Evolutionary conservation across 2,888 invertebrate species (phyloP).

Genomic region (Sympetrum striolatum): DNA sequence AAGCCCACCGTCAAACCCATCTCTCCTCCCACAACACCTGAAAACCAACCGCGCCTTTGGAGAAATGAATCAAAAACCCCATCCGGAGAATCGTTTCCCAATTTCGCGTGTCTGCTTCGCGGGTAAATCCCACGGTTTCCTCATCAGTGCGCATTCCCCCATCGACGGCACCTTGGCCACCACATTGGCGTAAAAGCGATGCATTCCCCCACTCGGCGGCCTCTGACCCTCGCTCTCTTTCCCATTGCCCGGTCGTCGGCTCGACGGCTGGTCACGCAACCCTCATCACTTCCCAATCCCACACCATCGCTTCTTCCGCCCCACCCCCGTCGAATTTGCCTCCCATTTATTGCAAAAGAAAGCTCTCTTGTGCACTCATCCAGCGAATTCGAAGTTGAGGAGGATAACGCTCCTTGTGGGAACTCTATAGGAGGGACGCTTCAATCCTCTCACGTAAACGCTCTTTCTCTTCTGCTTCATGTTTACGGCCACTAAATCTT

Average conservation of each 20-base stretch:
- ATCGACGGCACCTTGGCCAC: neutral
- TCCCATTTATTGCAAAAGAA: neutral
- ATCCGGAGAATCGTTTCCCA: neutral
- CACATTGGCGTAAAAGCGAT: neutral
- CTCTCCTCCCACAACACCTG: too few relatives aligned
- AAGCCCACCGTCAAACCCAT: too few relatives aligned
- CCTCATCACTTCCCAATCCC: neutral
- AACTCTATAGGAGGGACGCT: neutral
- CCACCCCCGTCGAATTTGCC: neutral
- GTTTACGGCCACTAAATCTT: neutral
- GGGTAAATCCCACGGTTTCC: neutral
- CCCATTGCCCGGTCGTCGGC: neutral
- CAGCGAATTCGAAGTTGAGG: neutral
- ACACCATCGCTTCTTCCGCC: neutral
- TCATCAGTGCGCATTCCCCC: neutral
- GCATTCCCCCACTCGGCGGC: neutral
- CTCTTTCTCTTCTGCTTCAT: neutral
- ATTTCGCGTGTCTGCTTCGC: neutral
- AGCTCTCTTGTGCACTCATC: neutral
- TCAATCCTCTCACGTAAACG: neutral
- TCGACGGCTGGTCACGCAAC: constrained; percentile 19
- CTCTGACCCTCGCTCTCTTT: neutral
- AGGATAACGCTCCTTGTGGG: neutral
- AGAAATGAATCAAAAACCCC: neutral
- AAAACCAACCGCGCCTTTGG: too few relatives aligned